Evolutionary conservation across 2,888 invertebrate genomes (phyloP).

Genomic region (Agrochola litura): DNA sequence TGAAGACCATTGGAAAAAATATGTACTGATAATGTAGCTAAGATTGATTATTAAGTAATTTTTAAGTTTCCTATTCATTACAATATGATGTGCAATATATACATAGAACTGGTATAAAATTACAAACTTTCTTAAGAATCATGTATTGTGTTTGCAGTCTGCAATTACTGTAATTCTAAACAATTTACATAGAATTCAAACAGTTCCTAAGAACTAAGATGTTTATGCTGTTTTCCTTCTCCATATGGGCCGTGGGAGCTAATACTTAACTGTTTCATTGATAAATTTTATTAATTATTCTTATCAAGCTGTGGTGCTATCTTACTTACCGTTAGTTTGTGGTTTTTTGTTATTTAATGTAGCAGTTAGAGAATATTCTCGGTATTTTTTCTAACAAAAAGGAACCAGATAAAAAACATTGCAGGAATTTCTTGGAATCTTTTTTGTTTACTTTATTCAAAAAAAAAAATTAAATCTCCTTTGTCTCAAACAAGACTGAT

Average conservation of each 20-base stretch:
- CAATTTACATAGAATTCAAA: constrained; percentile 31
- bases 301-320: constrained; percentile 38
- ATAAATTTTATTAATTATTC: constrained; percentile 43
- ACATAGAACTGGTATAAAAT: constrained; percentile 5
- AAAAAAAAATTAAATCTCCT: neutral
- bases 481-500: neutral
- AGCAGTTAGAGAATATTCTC: constrained; percentile 7
- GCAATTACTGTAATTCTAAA: constrained; percentile 38
- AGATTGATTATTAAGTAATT: constrained; percentile 5
- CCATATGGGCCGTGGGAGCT: constrained; percentile 37
- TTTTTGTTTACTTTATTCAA: constrained; percentile 15
- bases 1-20: neutral
- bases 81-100: constrained; percentile 3
- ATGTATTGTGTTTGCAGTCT: constrained; percentile 20
- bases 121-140: constrained; percentile 28
- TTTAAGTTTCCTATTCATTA: neutral
- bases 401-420: neutral
- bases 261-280: constrained; percentile 41
- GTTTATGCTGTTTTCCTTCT: constrained; percentile 32
- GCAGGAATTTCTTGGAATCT: neutral
- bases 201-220: constrained; percentile 32
- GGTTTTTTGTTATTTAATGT: constrained; percentile 16
- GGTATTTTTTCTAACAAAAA: constrained; percentile 2
- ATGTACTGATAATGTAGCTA: neutral
- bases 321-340: constrained; percentile 33